phyloP scores from a whole-genome alignment of 2,113 vertebrate genomes.

The Triplophysa dalaica region DNA sequence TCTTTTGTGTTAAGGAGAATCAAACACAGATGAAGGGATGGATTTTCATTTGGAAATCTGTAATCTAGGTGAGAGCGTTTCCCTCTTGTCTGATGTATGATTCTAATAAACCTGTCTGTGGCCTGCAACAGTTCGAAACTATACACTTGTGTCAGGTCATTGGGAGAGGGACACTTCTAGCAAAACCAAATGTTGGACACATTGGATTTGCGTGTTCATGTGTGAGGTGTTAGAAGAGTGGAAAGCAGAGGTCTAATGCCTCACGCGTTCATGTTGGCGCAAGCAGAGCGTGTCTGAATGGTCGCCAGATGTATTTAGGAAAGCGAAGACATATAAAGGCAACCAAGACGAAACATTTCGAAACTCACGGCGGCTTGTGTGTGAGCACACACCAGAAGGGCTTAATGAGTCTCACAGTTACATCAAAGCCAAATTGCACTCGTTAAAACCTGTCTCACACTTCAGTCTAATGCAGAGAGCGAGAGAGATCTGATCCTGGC shows the following conservation, averaged over 20 bases:
- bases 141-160: background rate
- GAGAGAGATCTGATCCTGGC: conserved; percentile 70
- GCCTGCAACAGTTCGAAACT: background rate
- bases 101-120: background rate
- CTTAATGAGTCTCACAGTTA: conserved; percentile 74
- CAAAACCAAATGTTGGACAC: background rate
- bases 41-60: background rate
- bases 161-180: background rate
- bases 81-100: background rate
- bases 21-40: background rate
- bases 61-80: background rate
- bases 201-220: conserved; percentile 50
- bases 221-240: conserved; percentile 61
- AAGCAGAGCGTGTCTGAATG: conserved; percentile 60
- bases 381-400: conserved; percentile 66
- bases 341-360: conserved; percentile 46
- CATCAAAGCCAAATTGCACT: conserved; percentile 77
- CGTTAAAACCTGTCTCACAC: conserved; percentile 77
- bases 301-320: conserved; percentile 71
- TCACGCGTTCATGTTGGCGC: conserved; percentile 69
- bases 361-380: conserved; percentile 58
- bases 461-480: conserved; percentile 53
- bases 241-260: conserved; percentile 63
- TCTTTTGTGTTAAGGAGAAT: too few species aligned
- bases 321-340: conserved; percentile 58